phyloP scores from a whole-genome alignment of 2,888 invertebrate species.

The Ochropleura leucogaster region DNA sequence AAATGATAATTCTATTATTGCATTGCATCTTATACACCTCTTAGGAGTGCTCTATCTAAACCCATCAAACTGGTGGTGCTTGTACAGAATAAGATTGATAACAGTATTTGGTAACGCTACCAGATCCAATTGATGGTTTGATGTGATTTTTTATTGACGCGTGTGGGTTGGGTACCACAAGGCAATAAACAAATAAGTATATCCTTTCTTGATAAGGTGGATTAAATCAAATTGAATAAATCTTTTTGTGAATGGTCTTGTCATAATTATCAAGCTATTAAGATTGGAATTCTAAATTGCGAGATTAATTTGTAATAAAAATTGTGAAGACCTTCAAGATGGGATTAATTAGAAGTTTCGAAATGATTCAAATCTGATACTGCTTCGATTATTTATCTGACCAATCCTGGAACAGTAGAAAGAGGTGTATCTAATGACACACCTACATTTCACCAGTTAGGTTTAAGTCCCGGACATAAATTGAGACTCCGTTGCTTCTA shows the following conservation, averaged over 20 bases:
- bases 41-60: background rate
- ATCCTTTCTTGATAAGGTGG: background rate
- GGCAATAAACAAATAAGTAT: background rate
- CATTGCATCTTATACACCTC: too few relatives aligned
- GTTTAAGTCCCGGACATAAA: too few relatives aligned
- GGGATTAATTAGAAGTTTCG: background rate
- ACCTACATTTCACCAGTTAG: too few relatives aligned
- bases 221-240: slow-evolving; percentile 15
- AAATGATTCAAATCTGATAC: background rate
- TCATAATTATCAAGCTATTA: background rate
- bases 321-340: background rate
- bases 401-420: too few relatives aligned
- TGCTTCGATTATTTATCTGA: background rate
- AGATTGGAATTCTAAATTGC: background rate
- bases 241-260: background rate
- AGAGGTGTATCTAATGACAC: too few relatives aligned
- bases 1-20: too few relatives aligned
- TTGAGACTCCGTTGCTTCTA: too few relatives aligned
- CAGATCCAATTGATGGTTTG: background rate
- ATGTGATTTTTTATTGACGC: background rate
- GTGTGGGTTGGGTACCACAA: background rate
- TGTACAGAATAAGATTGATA: background rate
- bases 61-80: background rate
- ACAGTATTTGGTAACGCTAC: background rate
- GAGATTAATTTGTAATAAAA: background rate